Evolutionary conservation across 2,888 invertebrate species (phyloP).

Genomic region (Caenorhabditis sp.): DNA sequence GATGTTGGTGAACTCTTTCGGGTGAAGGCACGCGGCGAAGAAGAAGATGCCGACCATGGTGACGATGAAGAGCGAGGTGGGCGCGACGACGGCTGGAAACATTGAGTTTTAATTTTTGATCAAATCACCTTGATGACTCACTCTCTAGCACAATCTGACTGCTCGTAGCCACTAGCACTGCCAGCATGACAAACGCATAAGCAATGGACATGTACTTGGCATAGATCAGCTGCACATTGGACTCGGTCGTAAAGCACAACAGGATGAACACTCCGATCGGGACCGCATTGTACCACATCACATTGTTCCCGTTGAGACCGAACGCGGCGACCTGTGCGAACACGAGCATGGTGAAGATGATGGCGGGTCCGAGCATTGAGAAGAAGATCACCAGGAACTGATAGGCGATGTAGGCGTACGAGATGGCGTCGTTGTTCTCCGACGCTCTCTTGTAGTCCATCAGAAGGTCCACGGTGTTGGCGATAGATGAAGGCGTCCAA

Average conservation of each 20-base stretch:
- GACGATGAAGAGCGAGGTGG: slow-evolving; percentile 91
- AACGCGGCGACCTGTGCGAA: slow-evolving; percentile 82
- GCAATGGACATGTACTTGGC: slow-evolving; percentile 89
- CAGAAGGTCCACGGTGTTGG: slow-evolving; percentile 83
- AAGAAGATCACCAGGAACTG: slow-evolving; percentile 83
- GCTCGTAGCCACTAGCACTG: slow-evolving; percentile 87
- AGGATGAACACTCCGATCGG: slow-evolving; percentile 80
- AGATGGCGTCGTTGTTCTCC: slow-evolving; percentile 82
- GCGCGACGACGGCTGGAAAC: slow-evolving; percentile 87
- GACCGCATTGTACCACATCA: slow-evolving; percentile 79
- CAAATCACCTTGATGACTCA: no score
- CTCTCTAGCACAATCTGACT: slow-evolving; percentile 82
- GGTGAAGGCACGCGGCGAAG: slow-evolving; percentile 88
- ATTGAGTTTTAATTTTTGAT: no score
- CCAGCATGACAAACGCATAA: slow-evolving; percentile 92
- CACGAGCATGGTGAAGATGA: slow-evolving; percentile 83
- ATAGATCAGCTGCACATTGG: slow-evolving; percentile 78
- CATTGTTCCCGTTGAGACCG: slow-evolving; percentile 72
- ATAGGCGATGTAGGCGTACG: slow-evolving; percentile 81
- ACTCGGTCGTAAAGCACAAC: slow-evolving; percentile 81
- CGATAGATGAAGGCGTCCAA: slow-evolving; percentile 83
- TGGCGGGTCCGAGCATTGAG: slow-evolving; percentile 83
- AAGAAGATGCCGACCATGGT: slow-evolving; percentile 87
- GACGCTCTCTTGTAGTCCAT: slow-evolving; percentile 82
- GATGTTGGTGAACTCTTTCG: slow-evolving; percentile 84